Percentiles rank a stretch among this genome's conserved stretches.
These are phyloP conservation scores for Helarctos malayanus DNA, from an alignment of 2,797 vertebrate species.

Conservation along the genomic window DNA sequence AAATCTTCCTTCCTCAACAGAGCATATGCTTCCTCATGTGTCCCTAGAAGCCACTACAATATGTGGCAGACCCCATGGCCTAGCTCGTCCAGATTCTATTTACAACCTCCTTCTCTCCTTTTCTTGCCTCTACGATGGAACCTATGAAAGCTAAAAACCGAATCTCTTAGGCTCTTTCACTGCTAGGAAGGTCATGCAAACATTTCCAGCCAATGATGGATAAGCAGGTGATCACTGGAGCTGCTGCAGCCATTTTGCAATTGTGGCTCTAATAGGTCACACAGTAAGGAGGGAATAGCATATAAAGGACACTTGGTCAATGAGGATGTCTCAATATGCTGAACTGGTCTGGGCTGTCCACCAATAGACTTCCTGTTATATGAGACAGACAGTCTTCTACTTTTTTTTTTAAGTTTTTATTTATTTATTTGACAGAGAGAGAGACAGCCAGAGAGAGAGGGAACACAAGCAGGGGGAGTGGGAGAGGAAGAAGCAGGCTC, in stretches of 20 bases:
- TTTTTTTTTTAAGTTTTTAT: not conserved
- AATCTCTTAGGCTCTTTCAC: not conserved
- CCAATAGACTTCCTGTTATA: not conserved
- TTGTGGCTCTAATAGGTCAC: not conserved
- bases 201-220: not conserved
- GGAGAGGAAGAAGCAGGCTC: too few species aligned
- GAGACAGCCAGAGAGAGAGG: too few species aligned
- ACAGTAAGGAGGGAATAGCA: not conserved
- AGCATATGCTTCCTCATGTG: not conserved
- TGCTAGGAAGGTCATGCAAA: not conserved
- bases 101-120: not conserved
- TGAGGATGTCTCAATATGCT: not conserved
- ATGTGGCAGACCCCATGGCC: not conserved
- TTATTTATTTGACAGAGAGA: too few species aligned
- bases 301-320: not conserved
- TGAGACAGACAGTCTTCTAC: not conserved
- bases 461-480: too few species aligned
- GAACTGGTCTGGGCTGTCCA: not conserved
- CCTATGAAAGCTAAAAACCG: not conserved
- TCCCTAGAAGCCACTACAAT: not conserved
- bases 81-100: not conserved
- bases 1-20: not conserved
- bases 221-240: not conserved
- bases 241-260: not conserved
- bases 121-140: not conserved